Evolutionary conservation across 2,797 vertebrate species (phyloP), one percentile per base, ranked within the genome.

Genomic region (Molossus alvarezi): DNA sequence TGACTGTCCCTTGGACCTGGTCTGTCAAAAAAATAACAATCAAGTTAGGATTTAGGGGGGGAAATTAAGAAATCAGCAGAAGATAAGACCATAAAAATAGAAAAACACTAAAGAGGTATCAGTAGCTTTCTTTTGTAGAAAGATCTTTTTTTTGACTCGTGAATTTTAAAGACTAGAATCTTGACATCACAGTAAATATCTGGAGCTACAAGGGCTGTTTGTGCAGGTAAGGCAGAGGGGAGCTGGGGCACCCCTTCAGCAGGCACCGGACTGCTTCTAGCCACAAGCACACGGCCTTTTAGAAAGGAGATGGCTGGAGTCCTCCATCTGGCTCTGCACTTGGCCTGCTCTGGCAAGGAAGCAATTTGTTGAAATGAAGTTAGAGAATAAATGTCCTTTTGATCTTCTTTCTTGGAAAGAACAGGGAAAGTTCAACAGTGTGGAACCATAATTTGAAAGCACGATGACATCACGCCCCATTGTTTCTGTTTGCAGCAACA

Each of bases 1-100:
- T 99, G 92, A 99, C 99, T 21, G 99, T 99, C 75, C 99, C 99
- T 98, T 99, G 99, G 98, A 99, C 99, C 98, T 99, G 99, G 98
- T 99, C 99, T 99, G 97, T 96, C 96, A 92, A 76, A 92, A 94
- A 97, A 94, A 94, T 29, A 94, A 85, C 12, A 69, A 27, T 58
- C 62, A 48, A 17, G 23, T 96, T 64, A 97, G 83, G 94, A 92
- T 95, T 97, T 95, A 90, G 37, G 76, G 95, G 90, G 71, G 95
- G 97, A 94, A 82, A 95, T 15, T 96, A 93, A 84, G 79, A 97
- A 97, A 97, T 89, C 96, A 96, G 84, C 86, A 97, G 88, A 91
- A 97, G 85, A 94, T 69, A 15, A 90, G 96, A 97, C 71, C 69
- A 90, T 18, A 53, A 82, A 51, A 75, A 88, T 71, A 95, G 55